A percentile compares a stretch with the other conserved stretches of the same genome.
Conservation (phyloP, 37 sponge, comb jelly and placozoan genomes). For the Cliona cf. orientalis region DNA sequence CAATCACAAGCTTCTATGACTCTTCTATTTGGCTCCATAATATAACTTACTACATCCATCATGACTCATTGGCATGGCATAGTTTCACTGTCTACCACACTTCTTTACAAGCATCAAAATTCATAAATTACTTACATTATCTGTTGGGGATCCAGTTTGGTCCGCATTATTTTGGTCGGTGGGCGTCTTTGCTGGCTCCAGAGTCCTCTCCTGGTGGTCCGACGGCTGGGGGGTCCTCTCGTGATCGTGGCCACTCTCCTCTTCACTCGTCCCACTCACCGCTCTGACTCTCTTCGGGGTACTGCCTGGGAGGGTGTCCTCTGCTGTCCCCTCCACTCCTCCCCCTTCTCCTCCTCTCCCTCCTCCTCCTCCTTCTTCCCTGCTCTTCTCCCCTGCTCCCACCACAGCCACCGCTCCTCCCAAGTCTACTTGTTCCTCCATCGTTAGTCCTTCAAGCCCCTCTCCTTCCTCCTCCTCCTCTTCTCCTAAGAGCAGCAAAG, state of each 20-base stretch:
- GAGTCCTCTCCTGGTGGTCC: too few species aligned
- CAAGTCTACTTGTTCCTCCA: slow-evolving; percentile 1
- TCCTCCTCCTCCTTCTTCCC: slow-evolving; percentile 5
- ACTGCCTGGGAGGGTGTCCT: neutral
- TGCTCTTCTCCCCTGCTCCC: too few species aligned
- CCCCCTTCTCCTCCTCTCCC: slow-evolving; percentile 4
- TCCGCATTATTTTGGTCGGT: too few species aligned
- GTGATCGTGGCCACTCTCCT: neutral
- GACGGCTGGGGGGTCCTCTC: neutral
- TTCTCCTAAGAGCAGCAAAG: slow-evolving; percentile 9
- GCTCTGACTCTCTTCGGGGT: neutral
- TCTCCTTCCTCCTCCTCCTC: neutral
- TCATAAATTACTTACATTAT: slow-evolving; percentile 6
- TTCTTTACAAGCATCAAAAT: too few species aligned
- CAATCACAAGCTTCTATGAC: too few species aligned
- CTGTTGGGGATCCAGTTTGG: neutral
- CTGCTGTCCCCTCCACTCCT: neutral
- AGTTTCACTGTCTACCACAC: too few species aligned
- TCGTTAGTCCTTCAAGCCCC: neutral
- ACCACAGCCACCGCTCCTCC: slow-evolving; percentile 3
- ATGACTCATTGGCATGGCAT: too few species aligned
- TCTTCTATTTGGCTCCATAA: too few species aligned
- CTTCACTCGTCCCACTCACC: neutral
- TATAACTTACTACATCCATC: too few species aligned
- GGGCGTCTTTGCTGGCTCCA: too few species aligned